Evolutionary conservation across 2,797 vertebrate genomes (phyloP).

Genomic region (Chelonia mydas): DNA sequence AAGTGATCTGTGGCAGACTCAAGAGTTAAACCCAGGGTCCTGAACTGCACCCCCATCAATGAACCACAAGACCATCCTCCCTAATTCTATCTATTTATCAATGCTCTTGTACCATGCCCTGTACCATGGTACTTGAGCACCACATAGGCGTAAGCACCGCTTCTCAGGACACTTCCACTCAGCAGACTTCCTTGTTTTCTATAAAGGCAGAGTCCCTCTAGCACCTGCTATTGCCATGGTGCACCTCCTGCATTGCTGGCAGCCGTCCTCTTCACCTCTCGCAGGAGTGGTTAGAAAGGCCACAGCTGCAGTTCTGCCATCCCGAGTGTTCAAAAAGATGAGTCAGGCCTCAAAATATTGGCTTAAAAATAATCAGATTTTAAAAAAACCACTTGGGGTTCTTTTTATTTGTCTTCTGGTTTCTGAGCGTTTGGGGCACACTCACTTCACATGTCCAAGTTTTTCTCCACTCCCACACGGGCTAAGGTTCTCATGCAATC

Average conservation of each 20-base stretch:
- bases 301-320: too few species aligned
- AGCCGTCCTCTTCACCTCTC: neutral
- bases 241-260: neutral
- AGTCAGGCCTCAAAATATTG: neutral
- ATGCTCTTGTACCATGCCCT: neutral
- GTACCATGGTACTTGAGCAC: too few species aligned
- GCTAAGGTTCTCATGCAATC: too few species aligned
- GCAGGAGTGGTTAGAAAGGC: neutral
- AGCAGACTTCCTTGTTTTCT: neutral
- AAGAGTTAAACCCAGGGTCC: neutral
- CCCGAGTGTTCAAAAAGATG: neutral
- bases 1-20: neutral
- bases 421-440: neutral
- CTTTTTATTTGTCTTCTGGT: neutral
- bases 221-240: neutral
- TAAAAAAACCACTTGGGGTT: neutral
- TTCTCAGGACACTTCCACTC: neutral
- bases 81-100: accelerated
- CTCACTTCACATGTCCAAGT: neutral
- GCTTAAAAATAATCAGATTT: too few species aligned
- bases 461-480: neutral
- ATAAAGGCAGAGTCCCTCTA: neutral
- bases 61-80: neutral
- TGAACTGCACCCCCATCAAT: neutral
- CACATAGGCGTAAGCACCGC: neutral